Evolutionary conservation across 2,797 vertebrate species (phyloP).

Genomic region (Chrysolophus pictus): DNA sequence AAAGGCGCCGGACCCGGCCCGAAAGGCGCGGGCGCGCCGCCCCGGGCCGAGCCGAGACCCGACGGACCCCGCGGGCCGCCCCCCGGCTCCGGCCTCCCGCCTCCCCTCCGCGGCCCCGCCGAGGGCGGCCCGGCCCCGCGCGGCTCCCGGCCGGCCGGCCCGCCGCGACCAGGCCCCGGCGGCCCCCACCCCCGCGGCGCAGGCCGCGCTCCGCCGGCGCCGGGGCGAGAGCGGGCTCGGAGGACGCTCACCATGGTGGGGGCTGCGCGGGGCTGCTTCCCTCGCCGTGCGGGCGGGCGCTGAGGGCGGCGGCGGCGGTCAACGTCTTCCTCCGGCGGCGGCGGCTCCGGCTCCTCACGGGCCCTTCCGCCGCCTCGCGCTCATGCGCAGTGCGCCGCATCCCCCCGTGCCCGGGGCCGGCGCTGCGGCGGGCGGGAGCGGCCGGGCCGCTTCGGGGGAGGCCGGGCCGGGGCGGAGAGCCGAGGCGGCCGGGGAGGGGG

Average conservation of each 20-base stretch:
- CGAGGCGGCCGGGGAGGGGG: not conserved
- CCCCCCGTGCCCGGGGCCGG: not conserved
- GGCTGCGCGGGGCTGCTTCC: slow-evolving; percentile 61
- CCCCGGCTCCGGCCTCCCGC: not conserved
- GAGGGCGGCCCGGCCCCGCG: not conserved
- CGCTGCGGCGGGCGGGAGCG: not conserved
- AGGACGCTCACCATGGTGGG: slow-evolving; percentile 79
- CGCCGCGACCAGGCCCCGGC: slow-evolving; percentile 42
- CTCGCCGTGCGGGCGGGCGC: slow-evolving; percentile 65
- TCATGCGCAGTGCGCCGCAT: slow-evolving; percentile 82
- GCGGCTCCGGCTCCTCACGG: slow-evolving; percentile 70
- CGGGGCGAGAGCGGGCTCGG: not conserved
- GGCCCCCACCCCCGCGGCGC: not conserved
- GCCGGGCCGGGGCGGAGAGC: not conserved
- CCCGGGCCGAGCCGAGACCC: not conserved
- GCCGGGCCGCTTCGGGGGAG: not conserved
- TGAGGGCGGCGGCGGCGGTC: slow-evolving; percentile 54
- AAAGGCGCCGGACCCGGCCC: not conserved
- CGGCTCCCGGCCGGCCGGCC: not conserved
- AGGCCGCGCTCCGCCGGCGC: not conserved
- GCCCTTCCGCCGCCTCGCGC: slow-evolving; percentile 77
- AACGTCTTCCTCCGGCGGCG: slow-evolving; percentile 54
- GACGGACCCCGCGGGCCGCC: not conserved
- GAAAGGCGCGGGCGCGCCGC: not conserved
- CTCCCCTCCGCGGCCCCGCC: not conserved